phyloP scores from a whole-genome alignment of 2,888 invertebrate genomes.

The Pomacea canaliculata region DNA sequence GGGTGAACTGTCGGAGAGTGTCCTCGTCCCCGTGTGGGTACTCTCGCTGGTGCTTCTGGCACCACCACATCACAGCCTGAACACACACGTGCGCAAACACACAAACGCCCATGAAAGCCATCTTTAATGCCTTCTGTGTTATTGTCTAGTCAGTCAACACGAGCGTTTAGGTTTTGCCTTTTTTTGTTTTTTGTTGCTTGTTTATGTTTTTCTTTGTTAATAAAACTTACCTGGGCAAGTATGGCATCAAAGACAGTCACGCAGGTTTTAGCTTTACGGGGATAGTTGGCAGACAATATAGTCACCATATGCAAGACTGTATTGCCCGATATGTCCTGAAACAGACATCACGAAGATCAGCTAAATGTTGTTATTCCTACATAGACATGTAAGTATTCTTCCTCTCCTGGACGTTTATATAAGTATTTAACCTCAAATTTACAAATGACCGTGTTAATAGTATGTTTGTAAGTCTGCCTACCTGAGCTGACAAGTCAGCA shows the following conservation, averaged over 20 bases:
- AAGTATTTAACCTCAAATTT: too few relatives aligned
- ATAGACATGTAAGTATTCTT: too few relatives aligned
- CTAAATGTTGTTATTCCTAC: too few relatives aligned
- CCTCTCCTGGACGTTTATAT: too few relatives aligned
- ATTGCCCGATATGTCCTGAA: conserved; percentile 52
- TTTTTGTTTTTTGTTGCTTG: too few relatives aligned
- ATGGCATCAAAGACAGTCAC: conserved; percentile 40
- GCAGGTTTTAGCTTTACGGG: conserved; percentile 32
- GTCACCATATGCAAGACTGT: conserved; percentile 60
- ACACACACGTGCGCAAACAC: conserved; percentile 39
- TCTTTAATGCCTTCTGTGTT: too few relatives aligned
- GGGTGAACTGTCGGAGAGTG: conserved; percentile 32
- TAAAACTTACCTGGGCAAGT: conserved; percentile 18
- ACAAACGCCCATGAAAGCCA: not conserved
- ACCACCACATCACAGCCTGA: conserved; percentile 59
- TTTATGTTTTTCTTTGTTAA: not conserved
- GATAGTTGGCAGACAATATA: conserved; percentile 40
- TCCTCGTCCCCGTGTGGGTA: conserved; percentile 50
- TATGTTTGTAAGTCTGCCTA: not conserved
- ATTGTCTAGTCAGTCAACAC: too few relatives aligned
- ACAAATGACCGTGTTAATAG: too few relatives aligned
- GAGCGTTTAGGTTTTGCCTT: too few relatives aligned
- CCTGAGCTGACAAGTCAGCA: conserved; percentile 33
- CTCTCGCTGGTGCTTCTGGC: conserved; percentile 45
- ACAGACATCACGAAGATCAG: too few relatives aligned